Base-by-base conservation (phyloP, 2,888 invertebrate species). In the Linyphia triangularis region DNA sequence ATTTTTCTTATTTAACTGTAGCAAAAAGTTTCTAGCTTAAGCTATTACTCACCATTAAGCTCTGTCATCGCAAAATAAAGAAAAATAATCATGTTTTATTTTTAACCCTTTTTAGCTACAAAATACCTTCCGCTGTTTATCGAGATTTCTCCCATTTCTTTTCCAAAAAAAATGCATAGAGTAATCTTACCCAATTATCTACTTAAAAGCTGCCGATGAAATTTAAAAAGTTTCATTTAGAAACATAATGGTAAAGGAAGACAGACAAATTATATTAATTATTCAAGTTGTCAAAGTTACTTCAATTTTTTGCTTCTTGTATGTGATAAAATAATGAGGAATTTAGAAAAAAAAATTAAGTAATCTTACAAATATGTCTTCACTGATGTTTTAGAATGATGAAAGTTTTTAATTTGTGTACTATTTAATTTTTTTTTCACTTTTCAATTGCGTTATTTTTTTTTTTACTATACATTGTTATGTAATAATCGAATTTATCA, bases 251-350 rank as follows among this genome's bases (percentile, higher is more conserved):
- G 40, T 51, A n/a, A 51, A 51, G 51, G n/a, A 33, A 22, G 37
- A 75, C 30, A 57, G 61, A 33, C 75, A 75, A 77, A 77, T 77
- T 63, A 61, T 37, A 37, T 40, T 63, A 77, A 77, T 77, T 77
- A 61, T 26, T 19, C 9, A 10, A 40, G 33, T 77, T 33, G 24
- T 59, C 37, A 37, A 26, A 63, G 37, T 61, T 40, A 7, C 37
- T 77, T 24, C n/a, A 40, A 33, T 24, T n/a, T 22, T 40, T 40
- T 40, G 77, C 61, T 30, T 22, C 16, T 77, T 37, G 40, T 37
- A 77, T 77, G 37, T 77, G 61, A 63, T 77, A 37, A 33, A 40
- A 22, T 77, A 63, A 26, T 40, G 28, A 73, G n/a, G 28, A 33
- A 67, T 67, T n/a, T n/a, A n/a, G n/a, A n/a, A n/a, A n/a, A n/a